These are phyloP conservation scores for Paramuricea clavata DNA, from an alignment of 92 coral and sea anemone genomes.

Conservation along the genomic window DNA sequence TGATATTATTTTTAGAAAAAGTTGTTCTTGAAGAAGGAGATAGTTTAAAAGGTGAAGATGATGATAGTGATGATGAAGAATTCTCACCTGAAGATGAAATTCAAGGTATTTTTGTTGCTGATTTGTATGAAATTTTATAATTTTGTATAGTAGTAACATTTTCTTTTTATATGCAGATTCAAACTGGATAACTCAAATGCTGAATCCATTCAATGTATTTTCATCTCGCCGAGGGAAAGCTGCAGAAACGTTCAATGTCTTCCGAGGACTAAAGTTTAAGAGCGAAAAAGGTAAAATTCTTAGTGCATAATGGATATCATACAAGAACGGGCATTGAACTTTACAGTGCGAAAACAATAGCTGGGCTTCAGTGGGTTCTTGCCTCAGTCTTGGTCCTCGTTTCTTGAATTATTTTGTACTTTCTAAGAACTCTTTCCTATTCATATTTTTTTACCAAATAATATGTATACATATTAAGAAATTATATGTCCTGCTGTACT, in stretches of 20 bases:
- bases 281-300: conserved; percentile 7
- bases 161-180: not conserved
- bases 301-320: not conserved
- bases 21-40: not conserved
- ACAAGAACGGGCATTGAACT: too few relatives aligned
- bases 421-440: too few relatives aligned
- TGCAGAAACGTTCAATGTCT: conserved; percentile 18
- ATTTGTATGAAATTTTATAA: not conserved
- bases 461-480: too few relatives aligned
- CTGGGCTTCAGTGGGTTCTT: too few relatives aligned
- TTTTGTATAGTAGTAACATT: too few relatives aligned
- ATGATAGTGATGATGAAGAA: conserved; percentile 32
- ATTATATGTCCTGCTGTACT: too few relatives aligned
- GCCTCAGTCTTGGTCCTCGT: too few relatives aligned
- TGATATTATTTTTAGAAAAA: not conserved
- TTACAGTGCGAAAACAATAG: not conserved
- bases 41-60: not conserved
- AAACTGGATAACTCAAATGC: conserved; percentile 1
- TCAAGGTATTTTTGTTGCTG: not conserved
- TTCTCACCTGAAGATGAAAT: conserved; percentile 35
- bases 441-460: too few relatives aligned
- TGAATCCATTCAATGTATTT: conserved; percentile 20
- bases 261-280: conserved; percentile 34
- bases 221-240: conserved; percentile 33
- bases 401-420: too few relatives aligned